phyloP scores from a whole-genome alignment of 2,888 invertebrate species.

The Gandaritis pyraliata region DNA sequence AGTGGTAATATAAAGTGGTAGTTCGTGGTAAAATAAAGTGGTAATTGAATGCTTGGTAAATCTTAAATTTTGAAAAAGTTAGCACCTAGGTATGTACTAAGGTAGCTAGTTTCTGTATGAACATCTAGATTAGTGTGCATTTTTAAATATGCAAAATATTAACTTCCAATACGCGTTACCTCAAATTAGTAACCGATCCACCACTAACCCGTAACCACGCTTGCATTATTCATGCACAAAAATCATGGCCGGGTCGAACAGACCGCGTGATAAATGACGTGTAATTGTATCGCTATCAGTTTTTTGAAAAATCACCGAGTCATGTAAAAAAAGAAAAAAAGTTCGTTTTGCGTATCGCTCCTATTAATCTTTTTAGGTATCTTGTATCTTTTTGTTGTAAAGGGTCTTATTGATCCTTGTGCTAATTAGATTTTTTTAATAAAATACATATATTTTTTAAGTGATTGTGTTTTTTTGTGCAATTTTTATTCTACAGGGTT shows the following conservation, averaged over 20 bases:
- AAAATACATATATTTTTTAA: too few relatives aligned
- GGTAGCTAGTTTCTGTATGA: too few relatives aligned
- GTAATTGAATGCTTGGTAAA: too few relatives aligned
- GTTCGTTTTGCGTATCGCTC: slow-evolving; percentile 41
- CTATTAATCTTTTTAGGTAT: slow-evolving; percentile 34
- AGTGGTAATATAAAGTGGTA: too few relatives aligned
- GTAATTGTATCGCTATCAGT: slow-evolving; percentile 71
- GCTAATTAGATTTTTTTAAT: background rate
- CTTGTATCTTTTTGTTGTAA: background rate
- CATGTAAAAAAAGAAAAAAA: slow-evolving; percentile 45
- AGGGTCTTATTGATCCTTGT: slow-evolving; percentile 24
- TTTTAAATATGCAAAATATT: background rate
- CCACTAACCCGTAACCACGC: slow-evolving; percentile 1
- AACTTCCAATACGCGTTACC: background rate
- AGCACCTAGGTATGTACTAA: too few relatives aligned
- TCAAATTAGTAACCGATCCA: slow-evolving; percentile 15
- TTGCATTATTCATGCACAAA: slow-evolving; percentile 23
- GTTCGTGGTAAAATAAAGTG: too few relatives aligned
- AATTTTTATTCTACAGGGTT: background rate
- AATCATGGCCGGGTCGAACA: slow-evolving; percentile 30
- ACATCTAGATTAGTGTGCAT: too few relatives aligned
- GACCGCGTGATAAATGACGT: slow-evolving; percentile 63
- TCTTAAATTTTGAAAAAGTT: too few relatives aligned
- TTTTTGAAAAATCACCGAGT: slow-evolving; percentile 65
- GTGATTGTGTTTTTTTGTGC: too few relatives aligned